These are phyloP conservation scores for Eupithecia abbreviata DNA, from an alignment of 2,888 invertebrate genomes.

Conservation along the genomic window DNA sequence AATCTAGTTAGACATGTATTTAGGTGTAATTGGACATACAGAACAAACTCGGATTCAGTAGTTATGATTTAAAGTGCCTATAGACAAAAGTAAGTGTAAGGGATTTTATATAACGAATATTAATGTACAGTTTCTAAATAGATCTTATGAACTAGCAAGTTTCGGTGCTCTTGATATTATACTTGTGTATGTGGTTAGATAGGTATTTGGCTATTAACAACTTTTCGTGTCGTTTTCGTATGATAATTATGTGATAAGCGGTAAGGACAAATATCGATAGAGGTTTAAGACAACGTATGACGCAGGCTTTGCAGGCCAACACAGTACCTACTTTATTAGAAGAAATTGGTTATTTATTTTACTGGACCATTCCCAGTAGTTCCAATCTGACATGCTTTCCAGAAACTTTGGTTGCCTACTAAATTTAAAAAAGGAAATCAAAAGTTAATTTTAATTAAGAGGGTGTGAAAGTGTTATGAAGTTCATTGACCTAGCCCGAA, in stretches of 20 bases:
- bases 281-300: constrained; percentile 27
- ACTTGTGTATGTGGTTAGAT: constrained; percentile 44
- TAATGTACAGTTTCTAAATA: constrained; percentile 10
- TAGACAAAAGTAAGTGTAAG: constrained; percentile 2
- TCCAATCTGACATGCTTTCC: not conserved
- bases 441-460: not conserved
- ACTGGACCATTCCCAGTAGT: constrained; percentile 38
- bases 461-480: not conserved
- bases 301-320: constrained; percentile 40
- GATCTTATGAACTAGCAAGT: constrained; percentile 14
- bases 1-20: not conserved
- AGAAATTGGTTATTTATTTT: constrained; percentile 80
- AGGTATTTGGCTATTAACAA: not conserved
- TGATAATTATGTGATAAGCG: not conserved
- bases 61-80: constrained; percentile 22
- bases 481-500: not conserved
- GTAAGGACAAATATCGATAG: not conserved
- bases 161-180: constrained; percentile 13
- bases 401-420: not conserved
- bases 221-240: not conserved
- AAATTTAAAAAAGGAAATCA: too few relatives aligned
- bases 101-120: not conserved
- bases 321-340: constrained; percentile 68
- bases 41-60: constrained; percentile 6
- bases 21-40: constrained; percentile 5